Evolutionary conservation across 2,797 vertebrate genomes (phyloP).

Genomic region (Dromococcyx pavoninus): DNA sequence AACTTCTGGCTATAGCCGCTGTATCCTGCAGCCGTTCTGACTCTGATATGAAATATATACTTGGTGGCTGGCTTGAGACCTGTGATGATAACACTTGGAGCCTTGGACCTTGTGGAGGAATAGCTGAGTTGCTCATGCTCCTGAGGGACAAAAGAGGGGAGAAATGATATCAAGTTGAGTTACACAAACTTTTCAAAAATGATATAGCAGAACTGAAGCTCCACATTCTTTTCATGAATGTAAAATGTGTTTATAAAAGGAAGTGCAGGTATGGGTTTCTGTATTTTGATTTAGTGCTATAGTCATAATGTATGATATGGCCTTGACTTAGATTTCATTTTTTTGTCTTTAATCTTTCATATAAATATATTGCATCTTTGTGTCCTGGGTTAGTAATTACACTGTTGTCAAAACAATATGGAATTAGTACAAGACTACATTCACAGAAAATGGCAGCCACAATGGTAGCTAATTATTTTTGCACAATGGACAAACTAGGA

Average conservation of each 20-base stretch:
- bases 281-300: background rate
- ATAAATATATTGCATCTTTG: background rate
- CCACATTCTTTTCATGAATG: slow-evolving; percentile 42
- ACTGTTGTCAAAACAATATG: slow-evolving; percentile 19
- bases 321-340: slow-evolving; percentile 6
- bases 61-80: slow-evolving; percentile 91
- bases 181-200: slow-evolving; percentile 28
- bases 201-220: slow-evolving; percentile 41
- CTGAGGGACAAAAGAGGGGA: slow-evolving; percentile 78
- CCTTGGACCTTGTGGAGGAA: slow-evolving; percentile 92
- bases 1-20: slow-evolving; percentile 92
- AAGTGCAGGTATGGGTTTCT: slow-evolving; percentile 30
- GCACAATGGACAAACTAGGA: slow-evolving; percentile 46
- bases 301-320: slow-evolving; percentile 44
- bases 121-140: slow-evolving; percentile 93
- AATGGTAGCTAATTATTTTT: slow-evolving; percentile 51
- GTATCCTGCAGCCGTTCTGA: slow-evolving; percentile 88
- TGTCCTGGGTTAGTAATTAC: slow-evolving; percentile 41
- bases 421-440: slow-evolving; percentile 37
- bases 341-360: background rate
- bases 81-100: slow-evolving; percentile 92
- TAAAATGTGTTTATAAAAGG: slow-evolving; percentile 36
- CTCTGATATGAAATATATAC: slow-evolving; percentile 93
- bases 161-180: slow-evolving; percentile 61
- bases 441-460: slow-evolving; percentile 60